These are phyloP conservation scores for Caenorhabditis briggsae DNA, from an alignment of 1,140 invertebrate species.

Conservation along the genomic window DNA sequence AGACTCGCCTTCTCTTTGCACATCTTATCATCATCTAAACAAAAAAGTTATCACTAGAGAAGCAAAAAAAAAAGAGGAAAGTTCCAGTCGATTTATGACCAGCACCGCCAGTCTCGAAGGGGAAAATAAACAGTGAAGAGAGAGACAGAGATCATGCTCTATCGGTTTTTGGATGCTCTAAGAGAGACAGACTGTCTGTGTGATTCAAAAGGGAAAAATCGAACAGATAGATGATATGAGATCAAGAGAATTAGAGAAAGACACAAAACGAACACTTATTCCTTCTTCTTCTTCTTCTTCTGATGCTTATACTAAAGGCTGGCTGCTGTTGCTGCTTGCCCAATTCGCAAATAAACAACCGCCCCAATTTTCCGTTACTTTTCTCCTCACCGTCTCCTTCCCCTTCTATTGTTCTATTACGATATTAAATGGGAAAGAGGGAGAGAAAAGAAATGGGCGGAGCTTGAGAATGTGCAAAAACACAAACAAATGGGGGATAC, in stretches of 20 bases:
- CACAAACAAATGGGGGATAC: background rate
- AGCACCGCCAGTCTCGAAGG: conserved; percentile 32
- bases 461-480: background rate
- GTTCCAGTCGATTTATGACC: conserved; percentile 42
- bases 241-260: background rate
- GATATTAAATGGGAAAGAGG: background rate
- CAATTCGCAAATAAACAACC: conserved; percentile 37
- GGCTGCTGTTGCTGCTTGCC: conserved; percentile 15
- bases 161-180: background rate
- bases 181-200: conserved; percentile 13
- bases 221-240: background rate
- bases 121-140: background rate
- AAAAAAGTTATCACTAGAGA: background rate
- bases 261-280: background rate
- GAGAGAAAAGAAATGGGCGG: background rate
- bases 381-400: background rate
- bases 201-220: background rate
- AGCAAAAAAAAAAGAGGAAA: background rate
- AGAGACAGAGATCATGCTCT: background rate
- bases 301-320: background rate
- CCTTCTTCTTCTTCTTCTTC: background rate
- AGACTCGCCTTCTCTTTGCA: conserved; percentile 6
- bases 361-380: conserved; percentile 26
- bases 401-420: conserved; percentile 7
- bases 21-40: conserved; percentile 12